Conservation (phyloP, 1,140 invertebrate species). For the Scaptomyza graminum region DNA sequence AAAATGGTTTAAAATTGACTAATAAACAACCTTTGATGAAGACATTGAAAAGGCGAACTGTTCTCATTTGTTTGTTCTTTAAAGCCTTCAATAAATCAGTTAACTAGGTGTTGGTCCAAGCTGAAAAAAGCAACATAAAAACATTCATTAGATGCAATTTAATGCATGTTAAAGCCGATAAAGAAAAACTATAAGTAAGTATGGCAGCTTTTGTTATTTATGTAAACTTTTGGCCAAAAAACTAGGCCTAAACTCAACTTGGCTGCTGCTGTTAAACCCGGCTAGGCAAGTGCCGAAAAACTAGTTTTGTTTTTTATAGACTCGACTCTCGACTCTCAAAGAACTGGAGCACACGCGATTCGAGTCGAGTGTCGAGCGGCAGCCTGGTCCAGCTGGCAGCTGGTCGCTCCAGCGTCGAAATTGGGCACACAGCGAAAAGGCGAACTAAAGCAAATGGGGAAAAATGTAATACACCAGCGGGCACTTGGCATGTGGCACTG, state of each 20-base stretch:
- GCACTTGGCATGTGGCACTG: slow-evolving; percentile 41
- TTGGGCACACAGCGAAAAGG: slow-evolving; percentile 17
- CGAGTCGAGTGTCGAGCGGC: slow-evolving; percentile 1
- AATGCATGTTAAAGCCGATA: slow-evolving; percentile 1
- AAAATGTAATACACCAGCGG: background rate
- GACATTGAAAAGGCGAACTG: no score
- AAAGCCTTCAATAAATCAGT: no score
- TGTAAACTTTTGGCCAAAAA: slow-evolving; percentile 7
- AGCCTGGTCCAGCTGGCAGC: slow-evolving; percentile 6
- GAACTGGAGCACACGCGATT: slow-evolving; percentile 44
- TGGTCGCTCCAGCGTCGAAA: slow-evolving; percentile 9
- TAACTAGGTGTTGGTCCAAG: no score
- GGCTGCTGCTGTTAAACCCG: slow-evolving; percentile 27
- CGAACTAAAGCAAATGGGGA: slow-evolving; percentile 15
- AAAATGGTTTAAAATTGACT: no score
- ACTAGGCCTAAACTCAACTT: slow-evolving; percentile 43
- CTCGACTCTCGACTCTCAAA: slow-evolving; percentile 2
- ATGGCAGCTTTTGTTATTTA: no score
- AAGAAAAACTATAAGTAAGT: background rate
- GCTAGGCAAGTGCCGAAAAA: slow-evolving; percentile 47
- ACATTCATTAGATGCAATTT: slow-evolving; percentile 32
- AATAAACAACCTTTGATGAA: no score
- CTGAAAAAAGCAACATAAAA: no score
- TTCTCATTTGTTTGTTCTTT: no score
- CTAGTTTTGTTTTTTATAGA: slow-evolving; percentile 35